phyloP scores from a whole-genome alignment of 2,888 invertebrate species.

The Thelaira solivaga region DNA sequence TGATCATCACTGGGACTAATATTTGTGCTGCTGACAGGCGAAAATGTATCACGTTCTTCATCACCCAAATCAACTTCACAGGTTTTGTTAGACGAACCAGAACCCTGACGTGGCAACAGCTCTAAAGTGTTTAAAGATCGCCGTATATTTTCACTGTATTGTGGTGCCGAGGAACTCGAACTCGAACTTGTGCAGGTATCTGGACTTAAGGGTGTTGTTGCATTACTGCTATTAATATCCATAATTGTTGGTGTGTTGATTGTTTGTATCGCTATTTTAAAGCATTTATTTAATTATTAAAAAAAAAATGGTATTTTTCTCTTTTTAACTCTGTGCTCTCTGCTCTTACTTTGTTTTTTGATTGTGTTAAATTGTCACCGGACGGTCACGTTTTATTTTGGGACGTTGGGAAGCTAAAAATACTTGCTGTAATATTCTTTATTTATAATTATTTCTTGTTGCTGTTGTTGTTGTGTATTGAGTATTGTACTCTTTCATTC shows the following conservation, averaged over 20 bases:
- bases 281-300: conserved; percentile 55
- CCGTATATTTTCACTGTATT: conserved; percentile 71
- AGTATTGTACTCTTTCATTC: too few relatives aligned
- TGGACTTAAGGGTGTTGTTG: conserved; percentile 49
- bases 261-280: conserved; percentile 11
- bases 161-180: conserved; percentile 69
- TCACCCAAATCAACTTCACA: conserved; percentile 75
- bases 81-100: conserved; percentile 71
- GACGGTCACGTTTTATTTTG: conserved; percentile 53
- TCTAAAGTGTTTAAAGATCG: conserved; percentile 61
- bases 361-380: conserved; percentile 36
- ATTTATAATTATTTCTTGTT: not conserved
- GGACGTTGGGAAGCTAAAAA: conserved; percentile 33
- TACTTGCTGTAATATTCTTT: not conserved
- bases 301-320: not conserved
- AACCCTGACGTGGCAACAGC: conserved; percentile 65
- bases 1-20: conserved; percentile 66
- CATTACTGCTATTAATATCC: conserved; percentile 35
- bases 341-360: not conserved
- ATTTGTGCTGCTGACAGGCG: conserved; percentile 71
- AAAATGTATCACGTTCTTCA: conserved; percentile 76
- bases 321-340: not conserved
- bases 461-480: conserved; percentile 4
- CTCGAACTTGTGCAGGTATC: conserved; percentile 49
- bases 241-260: conserved; percentile 13